Conservation (phyloP, 2,888 invertebrate genomes). For the Allophyes oxyacanthae region DNA sequence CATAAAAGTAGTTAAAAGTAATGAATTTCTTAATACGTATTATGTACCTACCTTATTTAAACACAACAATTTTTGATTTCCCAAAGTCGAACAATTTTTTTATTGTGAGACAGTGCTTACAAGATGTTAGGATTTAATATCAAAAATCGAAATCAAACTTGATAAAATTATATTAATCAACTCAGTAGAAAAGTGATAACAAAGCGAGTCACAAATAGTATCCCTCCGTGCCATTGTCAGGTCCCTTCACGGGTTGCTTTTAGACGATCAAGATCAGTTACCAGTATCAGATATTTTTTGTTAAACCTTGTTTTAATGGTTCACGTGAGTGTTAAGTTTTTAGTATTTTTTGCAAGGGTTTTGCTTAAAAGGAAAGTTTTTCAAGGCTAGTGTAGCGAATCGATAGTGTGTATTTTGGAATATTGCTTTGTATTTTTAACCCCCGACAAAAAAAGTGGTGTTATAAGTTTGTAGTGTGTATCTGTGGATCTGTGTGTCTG, state of each 20-base stretch:
- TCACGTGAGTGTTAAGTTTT: slow-evolving; percentile 34
- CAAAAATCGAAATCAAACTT: too few species aligned
- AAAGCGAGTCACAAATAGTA: slow-evolving; percentile 35
- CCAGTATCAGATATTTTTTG: slow-evolving; percentile 49
- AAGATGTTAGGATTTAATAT: too few species aligned
- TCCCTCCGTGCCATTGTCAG: slow-evolving; percentile 18
- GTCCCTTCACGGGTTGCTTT: slow-evolving; percentile 60
- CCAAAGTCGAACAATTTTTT: too few species aligned
- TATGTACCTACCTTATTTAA: too few species aligned
- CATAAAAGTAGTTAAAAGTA: too few species aligned
- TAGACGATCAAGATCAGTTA: slow-evolving; percentile 65
- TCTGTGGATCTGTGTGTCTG: too few species aligned
- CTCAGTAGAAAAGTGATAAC: slow-evolving; percentile 33
- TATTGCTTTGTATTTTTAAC: not conserved
- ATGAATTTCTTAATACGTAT: too few species aligned
- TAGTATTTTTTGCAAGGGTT: slow-evolving; percentile 24
- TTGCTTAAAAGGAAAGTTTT: slow-evolving; percentile 41
- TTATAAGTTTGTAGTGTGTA: too few species aligned
- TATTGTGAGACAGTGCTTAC: too few species aligned
- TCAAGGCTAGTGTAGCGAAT: not conserved
- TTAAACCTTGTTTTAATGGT: slow-evolving; percentile 34
- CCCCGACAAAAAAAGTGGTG: too few species aligned
- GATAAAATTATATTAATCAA: too few species aligned
- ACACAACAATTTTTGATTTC: too few species aligned
- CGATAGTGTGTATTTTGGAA: not conserved